Evolutionary conservation across 2,797 vertebrate species (phyloP).

Genomic region (Tachyglossus aculeatus): DNA sequence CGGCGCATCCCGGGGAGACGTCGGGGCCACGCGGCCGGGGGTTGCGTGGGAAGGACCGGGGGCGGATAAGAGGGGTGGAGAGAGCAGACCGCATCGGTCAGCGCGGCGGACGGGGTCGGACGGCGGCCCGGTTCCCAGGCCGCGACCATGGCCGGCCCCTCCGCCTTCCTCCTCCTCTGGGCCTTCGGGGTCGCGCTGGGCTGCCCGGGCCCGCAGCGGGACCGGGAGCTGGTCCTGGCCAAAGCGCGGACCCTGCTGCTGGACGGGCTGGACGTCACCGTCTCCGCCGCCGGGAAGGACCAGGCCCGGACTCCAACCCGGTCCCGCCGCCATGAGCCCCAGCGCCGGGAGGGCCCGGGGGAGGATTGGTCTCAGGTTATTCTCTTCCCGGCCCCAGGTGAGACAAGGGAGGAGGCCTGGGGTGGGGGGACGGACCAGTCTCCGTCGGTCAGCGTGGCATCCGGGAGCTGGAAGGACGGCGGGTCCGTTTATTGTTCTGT

Average conservation of each 20-base stretch:
- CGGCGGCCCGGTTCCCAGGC: too few species aligned
- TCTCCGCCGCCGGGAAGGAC: constrained; percentile 44
- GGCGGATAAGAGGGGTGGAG: background rate
- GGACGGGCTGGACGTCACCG: constrained; percentile 50
- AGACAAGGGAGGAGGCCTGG: background rate
- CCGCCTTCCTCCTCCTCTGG: constrained; percentile 64
- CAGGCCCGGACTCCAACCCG: constrained; percentile 31
- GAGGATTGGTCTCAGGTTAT: constrained; percentile 83
- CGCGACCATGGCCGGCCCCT: too few species aligned
- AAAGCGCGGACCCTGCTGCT: constrained; percentile 72
- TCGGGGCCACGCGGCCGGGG: constrained; percentile 71
- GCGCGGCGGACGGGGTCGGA: too few species aligned
- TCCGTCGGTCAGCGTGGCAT: too few species aligned
- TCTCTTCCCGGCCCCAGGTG: constrained; percentile 87
- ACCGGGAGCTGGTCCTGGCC: constrained; percentile 72
- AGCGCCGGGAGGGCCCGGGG: constrained; percentile 11
- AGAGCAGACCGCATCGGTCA: too few species aligned
- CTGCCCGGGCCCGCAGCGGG: constrained; percentile 58
- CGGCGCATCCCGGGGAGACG: constrained; percentile 79
- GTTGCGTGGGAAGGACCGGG: constrained; percentile 49
- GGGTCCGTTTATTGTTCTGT: too few species aligned
- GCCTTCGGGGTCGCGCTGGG: constrained; percentile 1
- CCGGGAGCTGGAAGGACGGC: too few species aligned
- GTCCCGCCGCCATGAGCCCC: background rate
- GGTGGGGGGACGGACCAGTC: background rate